Conservation (phyloP, 2,888 invertebrate genomes). For the Emmelina monodactyla region DNA sequence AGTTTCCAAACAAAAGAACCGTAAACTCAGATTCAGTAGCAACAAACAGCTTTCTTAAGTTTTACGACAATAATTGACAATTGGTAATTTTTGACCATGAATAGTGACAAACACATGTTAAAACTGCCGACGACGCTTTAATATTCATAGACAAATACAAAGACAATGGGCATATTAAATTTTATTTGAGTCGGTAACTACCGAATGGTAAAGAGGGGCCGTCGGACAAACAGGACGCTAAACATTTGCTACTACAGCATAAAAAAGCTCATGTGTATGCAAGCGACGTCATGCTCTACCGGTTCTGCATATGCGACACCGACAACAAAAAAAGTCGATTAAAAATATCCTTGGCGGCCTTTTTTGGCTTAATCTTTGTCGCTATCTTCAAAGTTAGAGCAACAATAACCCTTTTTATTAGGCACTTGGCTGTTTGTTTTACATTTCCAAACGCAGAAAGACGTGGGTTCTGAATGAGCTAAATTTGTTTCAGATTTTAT, state of each 20-base stretch:
- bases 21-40: conserved; percentile 54
- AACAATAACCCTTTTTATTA: background rate
- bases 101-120: conserved; percentile 49
- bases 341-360: conserved; percentile 31
- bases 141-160: conserved; percentile 17
- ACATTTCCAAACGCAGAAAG: background rate
- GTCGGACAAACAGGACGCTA: conserved; percentile 47
- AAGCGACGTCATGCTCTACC: conserved; percentile 39
- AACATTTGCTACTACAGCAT: conserved; percentile 30
- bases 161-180: conserved; percentile 53
- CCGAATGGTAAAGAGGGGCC: conserved; percentile 29
- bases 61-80: conserved; percentile 52
- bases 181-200: conserved; percentile 48
- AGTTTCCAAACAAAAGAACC: conserved; percentile 66
- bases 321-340: conserved; percentile 33
- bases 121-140: conserved; percentile 9
- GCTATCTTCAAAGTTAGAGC: conserved; percentile 38
- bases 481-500: background rate
- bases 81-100: conserved; percentile 55
- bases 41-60: conserved; percentile 55
- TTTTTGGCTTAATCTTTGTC: conserved; percentile 38
- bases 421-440: no score
- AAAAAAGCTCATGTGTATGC: conserved; percentile 22
- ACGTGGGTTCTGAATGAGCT: background rate
- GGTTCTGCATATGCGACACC: conserved; percentile 41